Evolutionary conservation across 2,113 vertebrate species (phyloP), one percentile per base, ranked within the genome.

Genomic region (Mola mola): DNA sequence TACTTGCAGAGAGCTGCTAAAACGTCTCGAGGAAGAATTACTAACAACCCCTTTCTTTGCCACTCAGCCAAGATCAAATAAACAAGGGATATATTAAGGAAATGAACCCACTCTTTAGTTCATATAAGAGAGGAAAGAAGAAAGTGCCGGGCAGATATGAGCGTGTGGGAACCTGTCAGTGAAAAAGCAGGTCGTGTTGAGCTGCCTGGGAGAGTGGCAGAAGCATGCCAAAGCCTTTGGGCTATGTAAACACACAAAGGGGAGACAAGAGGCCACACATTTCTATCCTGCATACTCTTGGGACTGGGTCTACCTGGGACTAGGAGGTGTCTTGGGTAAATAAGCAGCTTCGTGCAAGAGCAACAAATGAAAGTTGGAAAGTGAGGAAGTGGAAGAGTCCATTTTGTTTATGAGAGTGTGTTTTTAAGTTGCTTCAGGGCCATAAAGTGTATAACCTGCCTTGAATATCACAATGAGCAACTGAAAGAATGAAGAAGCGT

Each of bases 101-200:
- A 49, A 33, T 51, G 22, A 66, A 34, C 2, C 31, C 2, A 17
- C 1, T 6, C 31, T 41, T 37, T 1, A 13, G 46, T 29, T 62
- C 19, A 41, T 44, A 50, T 49, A 11, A 69, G 36, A 57, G 26
- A 52, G 38, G 4, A 66, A 1, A 60, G 31, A 8, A 63, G 25
- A 75, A 75, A 81, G 63, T 57, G 50, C 3, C 2, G 3, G 53
- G 75, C 61, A 69, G 58, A 72, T 26, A 41, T 19, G 53, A 72
- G 46, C 84, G 0, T 85, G 90, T 88, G 72, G 66, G 72, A 86
- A 88, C 90, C 72, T 86, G 87, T 85, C 76, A 65, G 66, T 40
- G 47, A 44, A 72, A 34, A 70, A 46, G 40, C 9, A 68, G 73
- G 78, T 81, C n/a, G 28, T 61, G 66, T 41, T 73, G 48, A 2